Evolutionary conservation across 2,113 vertebrate species (phyloP).

Genomic region (Phylloscopus whistleri): DNA sequence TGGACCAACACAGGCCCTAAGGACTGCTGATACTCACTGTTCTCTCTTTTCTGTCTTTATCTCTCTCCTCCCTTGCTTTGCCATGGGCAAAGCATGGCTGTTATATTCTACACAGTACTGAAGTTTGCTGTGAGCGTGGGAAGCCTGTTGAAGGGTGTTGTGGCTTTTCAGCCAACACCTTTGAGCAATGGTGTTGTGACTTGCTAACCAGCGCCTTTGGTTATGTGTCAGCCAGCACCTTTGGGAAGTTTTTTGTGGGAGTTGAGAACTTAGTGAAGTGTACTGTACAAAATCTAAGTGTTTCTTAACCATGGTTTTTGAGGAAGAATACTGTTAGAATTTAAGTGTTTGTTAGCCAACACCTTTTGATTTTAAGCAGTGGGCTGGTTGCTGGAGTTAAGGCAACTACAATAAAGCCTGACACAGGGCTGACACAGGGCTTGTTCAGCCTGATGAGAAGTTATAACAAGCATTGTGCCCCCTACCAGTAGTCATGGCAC

Average conservation of each 20-base stretch:
- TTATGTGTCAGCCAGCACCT: not conserved
- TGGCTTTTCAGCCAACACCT: not conserved
- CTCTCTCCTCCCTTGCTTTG: not conserved
- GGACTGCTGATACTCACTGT: not conserved
- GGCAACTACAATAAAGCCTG: not conserved
- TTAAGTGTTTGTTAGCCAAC: not conserved
- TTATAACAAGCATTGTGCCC: accelerated
- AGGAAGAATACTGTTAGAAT: not conserved
- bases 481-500: not conserved
- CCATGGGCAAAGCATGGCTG: not conserved
- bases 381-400: not conserved
- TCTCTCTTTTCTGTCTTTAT: not conserved
- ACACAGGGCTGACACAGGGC: not conserved
- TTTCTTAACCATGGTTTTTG: not conserved
- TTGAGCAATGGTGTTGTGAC: not conserved
- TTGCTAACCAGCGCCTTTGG: not conserved
- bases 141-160: not conserved
- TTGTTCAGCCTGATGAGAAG: not conserved
- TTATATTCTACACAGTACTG: not conserved
- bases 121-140: not conserved
- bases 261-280: not conserved
- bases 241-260: not conserved
- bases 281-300: not conserved
- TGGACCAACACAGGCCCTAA: not conserved
- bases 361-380: not conserved